Evolutionary conservation across 2,888 invertebrate genomes (phyloP).

Genomic region (Drosophila anomelani): DNA sequence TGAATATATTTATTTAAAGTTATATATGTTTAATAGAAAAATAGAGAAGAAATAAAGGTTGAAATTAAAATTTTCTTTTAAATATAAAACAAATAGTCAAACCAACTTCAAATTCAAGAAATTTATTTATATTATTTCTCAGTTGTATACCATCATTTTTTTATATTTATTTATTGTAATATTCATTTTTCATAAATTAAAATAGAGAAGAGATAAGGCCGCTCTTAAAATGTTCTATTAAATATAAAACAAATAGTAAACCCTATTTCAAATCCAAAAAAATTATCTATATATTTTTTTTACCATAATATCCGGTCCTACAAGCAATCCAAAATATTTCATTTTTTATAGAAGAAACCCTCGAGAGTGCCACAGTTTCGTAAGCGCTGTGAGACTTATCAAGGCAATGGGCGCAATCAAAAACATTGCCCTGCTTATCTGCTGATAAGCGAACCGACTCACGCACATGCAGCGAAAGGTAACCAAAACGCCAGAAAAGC

Average conservation of each 20-base stretch:
- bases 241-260: no score
- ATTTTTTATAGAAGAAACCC: not conserved
- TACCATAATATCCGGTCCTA: not conserved
- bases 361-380: conserved; percentile 21
- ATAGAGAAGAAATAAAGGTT: no score
- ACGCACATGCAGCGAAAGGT: conserved; percentile 24
- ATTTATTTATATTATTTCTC: not conserved
- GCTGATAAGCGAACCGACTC: conserved; percentile 58
- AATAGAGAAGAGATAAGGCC: no score
- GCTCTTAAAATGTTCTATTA: no score
- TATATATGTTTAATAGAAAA: no score
- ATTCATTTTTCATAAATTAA: no score
- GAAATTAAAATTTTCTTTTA: not conserved
- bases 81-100: no score
- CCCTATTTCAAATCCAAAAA: no score
- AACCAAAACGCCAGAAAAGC: conserved; percentile 13
- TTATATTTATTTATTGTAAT: no score
- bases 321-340: not conserved
- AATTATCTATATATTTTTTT: no score
- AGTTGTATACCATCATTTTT: not conserved
- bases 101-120: not conserved
- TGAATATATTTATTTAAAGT: not conserved
- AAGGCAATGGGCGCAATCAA: conserved; percentile 62
- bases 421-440: conserved; percentile 62
- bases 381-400: conserved; percentile 56